Percentiles rank a stretch among this genome's conserved stretches.
Conservation (phyloP, 1,140 invertebrate species). For the Lanistes nyassanus region DNA sequence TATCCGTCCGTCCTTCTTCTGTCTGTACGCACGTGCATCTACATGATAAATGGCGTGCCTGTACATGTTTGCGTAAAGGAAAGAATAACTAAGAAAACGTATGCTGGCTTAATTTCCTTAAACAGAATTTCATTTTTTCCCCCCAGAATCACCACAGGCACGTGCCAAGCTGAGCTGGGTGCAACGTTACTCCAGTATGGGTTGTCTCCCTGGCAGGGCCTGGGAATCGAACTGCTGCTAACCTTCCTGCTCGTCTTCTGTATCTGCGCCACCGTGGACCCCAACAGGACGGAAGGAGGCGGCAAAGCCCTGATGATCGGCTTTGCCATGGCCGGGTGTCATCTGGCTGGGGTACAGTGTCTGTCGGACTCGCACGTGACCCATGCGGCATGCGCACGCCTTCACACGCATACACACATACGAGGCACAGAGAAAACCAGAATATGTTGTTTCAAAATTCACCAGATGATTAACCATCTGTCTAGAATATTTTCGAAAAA, state of each 20-base stretch:
- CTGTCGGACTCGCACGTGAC: no score
- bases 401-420: background rate
- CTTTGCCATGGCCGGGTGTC: slow-evolving; percentile 41
- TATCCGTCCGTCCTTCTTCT: background rate
- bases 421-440: background rate
- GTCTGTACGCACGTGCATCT: background rate
- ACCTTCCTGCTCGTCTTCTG: slow-evolving; percentile 89
- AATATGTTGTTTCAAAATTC: background rate
- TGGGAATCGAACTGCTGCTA: slow-evolving; percentile 84
- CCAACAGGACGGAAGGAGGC: slow-evolving; percentile 80
- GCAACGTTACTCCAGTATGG: slow-evolving; percentile 34
- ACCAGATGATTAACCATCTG: background rate
- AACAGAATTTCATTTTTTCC: background rate
- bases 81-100: no score
- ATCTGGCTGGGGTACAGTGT: slow-evolving; percentile 42
- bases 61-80: no score
- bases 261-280: slow-evolving; percentile 86
- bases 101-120: no score
- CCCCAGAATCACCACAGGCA: slow-evolving; percentile 49
- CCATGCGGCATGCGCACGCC: no score
- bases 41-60: no score
- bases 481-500: no score
- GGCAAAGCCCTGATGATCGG: slow-evolving; percentile 89
- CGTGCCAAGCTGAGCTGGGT: slow-evolving; percentile 38
- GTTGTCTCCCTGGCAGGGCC: slow-evolving; percentile 72